These are phyloP conservation scores for Sarcophilus harrisii DNA, from an alignment of 2,797 vertebrate genomes.

Conservation along the genomic window DNA sequence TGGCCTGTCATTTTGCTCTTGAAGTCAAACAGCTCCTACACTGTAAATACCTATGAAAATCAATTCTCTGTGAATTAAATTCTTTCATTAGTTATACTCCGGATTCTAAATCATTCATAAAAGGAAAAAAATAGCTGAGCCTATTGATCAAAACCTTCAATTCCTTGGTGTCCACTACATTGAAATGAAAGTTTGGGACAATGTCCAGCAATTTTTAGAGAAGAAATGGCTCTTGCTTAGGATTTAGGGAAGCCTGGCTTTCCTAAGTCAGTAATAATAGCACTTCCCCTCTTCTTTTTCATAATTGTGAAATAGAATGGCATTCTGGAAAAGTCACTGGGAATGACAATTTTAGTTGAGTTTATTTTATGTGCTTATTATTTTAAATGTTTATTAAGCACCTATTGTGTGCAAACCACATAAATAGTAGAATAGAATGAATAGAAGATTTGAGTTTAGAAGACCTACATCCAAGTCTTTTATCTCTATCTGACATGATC, in stretches of 20 bases:
- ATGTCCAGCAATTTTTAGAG: neutral
- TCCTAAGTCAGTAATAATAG: neutral
- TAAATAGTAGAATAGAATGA: neutral
- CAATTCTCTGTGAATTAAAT: constrained; percentile 40
- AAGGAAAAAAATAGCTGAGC: constrained; percentile 34
- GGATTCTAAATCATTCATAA: constrained; percentile 51
- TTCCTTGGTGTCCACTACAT: constrained; percentile 14
- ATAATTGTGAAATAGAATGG: neutral
- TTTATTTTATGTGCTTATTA: neutral
- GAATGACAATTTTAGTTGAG: neutral
- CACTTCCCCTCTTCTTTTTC: constrained; percentile 3
- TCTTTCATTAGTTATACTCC: constrained; percentile 48
- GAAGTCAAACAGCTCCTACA: neutral
- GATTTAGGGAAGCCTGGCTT: neutral
- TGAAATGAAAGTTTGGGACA: constrained; percentile 21
- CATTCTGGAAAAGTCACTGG: neutral
- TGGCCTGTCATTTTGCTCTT: constrained; percentile 24
- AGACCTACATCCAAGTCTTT: neutral
- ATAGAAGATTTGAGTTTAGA: neutral
- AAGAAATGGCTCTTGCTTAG: constrained; percentile 7
- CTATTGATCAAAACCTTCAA: neutral
- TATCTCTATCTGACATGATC: neutral
- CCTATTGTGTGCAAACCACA: neutral
- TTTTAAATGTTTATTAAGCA: neutral
- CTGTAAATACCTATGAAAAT: constrained; percentile 42